phyloP scores from a whole-genome alignment of 2,888 invertebrate genomes.

The Copidosoma aretas region DNA sequence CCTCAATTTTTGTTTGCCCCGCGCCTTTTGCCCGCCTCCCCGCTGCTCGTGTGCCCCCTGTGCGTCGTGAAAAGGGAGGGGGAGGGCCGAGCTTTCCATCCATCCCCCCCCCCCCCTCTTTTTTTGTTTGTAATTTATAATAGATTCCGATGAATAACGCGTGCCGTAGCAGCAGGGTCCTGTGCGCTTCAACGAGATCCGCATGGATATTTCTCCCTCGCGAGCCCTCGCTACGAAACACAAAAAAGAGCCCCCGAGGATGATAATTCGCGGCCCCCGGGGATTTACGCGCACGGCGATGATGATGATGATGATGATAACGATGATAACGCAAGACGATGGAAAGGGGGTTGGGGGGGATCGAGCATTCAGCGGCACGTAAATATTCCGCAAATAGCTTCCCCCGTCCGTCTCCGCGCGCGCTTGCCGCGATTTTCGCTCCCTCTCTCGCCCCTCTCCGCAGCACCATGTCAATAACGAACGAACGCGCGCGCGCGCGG shows the following conservation, averaged over 20 bases:
- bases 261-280: too few relatives aligned
- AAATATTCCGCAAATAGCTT: too few relatives aligned
- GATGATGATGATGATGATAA: neutral
- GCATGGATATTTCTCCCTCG: too few relatives aligned
- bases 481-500: neutral
- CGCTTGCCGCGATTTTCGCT: neutral
- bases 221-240: neutral
- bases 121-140: conserved; percentile 4
- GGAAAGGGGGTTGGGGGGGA: too few relatives aligned
- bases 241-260: neutral
- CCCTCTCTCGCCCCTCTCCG: neutral
- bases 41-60: neutral
- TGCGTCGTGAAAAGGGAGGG: too few relatives aligned
- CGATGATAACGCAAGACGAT: neutral
- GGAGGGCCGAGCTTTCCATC: too few relatives aligned
- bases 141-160: conserved; percentile 19
- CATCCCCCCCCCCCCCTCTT: neutral
- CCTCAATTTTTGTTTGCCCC: conserved; percentile 18
- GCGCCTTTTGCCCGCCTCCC: neutral
- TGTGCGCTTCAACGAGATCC: too few relatives aligned
- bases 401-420: neutral
- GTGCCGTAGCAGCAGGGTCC: neutral
- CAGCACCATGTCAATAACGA: neutral
- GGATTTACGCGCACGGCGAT: too few relatives aligned
- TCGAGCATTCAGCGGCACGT: too few relatives aligned